Percentiles rank a stretch among this genome's conserved stretches.
phyloP scores from a whole-genome alignment of 2,113 vertebrate species.

The Pyrgilauda ruficollis region DNA sequence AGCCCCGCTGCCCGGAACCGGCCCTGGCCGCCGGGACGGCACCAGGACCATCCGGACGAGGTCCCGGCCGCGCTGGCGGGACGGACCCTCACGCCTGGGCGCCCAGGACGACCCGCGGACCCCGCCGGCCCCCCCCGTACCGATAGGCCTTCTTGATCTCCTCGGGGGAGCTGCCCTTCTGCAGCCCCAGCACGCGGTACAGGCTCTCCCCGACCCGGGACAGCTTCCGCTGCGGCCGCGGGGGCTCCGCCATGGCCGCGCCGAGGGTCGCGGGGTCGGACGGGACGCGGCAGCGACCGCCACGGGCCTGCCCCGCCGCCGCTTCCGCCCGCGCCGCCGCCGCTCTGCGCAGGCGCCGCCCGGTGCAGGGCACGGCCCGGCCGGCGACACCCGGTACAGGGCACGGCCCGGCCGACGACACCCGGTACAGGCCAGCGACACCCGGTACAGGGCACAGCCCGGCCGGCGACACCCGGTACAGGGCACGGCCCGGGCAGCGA shows the following conservation, averaged over 20 bases:
- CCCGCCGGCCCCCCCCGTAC: constrained; percentile 52
- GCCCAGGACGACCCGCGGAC: background rate
- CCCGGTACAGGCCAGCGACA: too few species aligned
- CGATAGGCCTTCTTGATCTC: constrained; percentile 92
- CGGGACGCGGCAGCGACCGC: background rate
- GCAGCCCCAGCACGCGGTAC: constrained; percentile 85
- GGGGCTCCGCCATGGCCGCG: constrained; percentile 62
- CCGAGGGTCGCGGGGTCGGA: background rate
- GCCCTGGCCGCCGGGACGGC: background rate
- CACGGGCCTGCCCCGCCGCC: background rate
- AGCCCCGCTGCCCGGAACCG: background rate
- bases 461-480: too few species aligned
- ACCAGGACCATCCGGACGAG: background rate
- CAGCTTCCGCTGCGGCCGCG: constrained; percentile 81
- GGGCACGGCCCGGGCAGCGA: background rate
- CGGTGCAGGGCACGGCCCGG: background rate
- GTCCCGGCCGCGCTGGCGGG: background rate
- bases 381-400: too few species aligned
- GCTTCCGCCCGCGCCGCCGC: background rate
- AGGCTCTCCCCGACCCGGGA: constrained; percentile 84
- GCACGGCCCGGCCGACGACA: background rate
- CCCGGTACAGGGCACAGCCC: too few species aligned
- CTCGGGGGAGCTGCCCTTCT: constrained; percentile 85
- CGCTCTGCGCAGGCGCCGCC: background rate
- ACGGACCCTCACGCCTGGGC: fast-evolving